Evolutionary conservation across 2,113 vertebrate genomes (phyloP), one percentile per base, ranked within the genome.

Genomic region (Coreoperca whiteheadi): DNA sequence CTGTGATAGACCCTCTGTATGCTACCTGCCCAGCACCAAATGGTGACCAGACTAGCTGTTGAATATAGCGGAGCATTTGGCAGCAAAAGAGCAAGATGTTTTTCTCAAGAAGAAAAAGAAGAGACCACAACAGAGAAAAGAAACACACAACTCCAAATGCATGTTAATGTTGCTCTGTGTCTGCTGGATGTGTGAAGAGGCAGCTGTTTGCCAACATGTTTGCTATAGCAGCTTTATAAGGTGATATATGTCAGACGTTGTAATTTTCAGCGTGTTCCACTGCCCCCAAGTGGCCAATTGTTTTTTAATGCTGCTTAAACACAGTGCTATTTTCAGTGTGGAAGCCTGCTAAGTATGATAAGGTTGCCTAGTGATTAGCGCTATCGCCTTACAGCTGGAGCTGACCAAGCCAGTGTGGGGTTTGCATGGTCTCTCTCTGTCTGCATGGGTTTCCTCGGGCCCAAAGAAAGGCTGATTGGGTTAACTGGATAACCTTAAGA

Each of bases 301-400:
- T n/a, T n/a, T n/a, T n/a, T n/a, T n/a, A n/a, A n/a, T n/a, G 15
- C 9, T 12, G 41, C 14, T 8, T n/a, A 23, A 30, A 57, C 7
- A 1, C 56, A 60, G 6, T 25, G 14, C 32, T 51, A 3, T 50
- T 60, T 53, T 53, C 18, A 51, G n/a, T 28, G 10, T 28, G 39
- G 50, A 57, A 14, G 32, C 39, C 39, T 74, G 39, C 11, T 12
- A n/a, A n/a, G 51, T 7, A 25, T 39, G 41, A 67, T 32, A 41
- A 8, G 21, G 46, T n/a, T 37, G 12, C 39, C 14, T 14, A 4
- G 9, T 25, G 53, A 39, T 59, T 77, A 20, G 25, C 34, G 23
- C 11, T 51, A 28, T 65, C 16, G 8, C n/a, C 34, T 12, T 21
- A 25, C 69, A 73, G 78, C 78, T 65, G 37, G 67, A 21, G n/a